Base-by-base conservation (phyloP, 2,888 invertebrate species). In the Steinernema scapterisci region DNA sequence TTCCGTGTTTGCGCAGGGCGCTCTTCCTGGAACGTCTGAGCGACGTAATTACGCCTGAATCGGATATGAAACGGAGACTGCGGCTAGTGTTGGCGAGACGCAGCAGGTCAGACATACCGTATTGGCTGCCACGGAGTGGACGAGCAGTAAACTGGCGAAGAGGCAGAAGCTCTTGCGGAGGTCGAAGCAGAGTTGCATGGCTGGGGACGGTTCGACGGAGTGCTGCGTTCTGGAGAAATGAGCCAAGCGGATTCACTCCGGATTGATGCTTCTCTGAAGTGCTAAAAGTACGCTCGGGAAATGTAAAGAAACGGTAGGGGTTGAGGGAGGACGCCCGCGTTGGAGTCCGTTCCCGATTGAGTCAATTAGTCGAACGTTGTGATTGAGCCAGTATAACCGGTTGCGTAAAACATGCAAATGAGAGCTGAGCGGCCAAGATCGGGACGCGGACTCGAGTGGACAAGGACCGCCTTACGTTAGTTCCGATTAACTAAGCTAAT, bases 401-500 rank as follows among this genome's bases (percentile, higher is more conserved):
- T 63, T 27, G 31, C 63, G 63, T 63, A 11, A 63, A 63, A 63
- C 27, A 27, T 31, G 63, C 31, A 63, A 63, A 63, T 63, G 63
- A 63, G 63, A 27, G n/a, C 6, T 16, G 63, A 54, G 23, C 21
- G 13, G 23, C 23, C n/a, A 31, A 63, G 63, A 27, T 63, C 63
- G 27, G 27, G 27, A 25, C 63, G 16, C 31, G 19, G 63, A 31
- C 11, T 31, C 38, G 38, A 9, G n/a, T n/a, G 31, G 27, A 38
- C 63, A 63, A 63, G 63, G 31, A 38, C 63, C 63, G 63, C 63
- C 63, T 63, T 31, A 31, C 19, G 16, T 63, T 27, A 31, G 16
- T 21, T 19, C 16, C 63, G 27, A 63, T 63, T 63, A 63, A 63
- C 63, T n/a, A 63, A 63, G 63, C 63, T 27, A 63, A 25, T 63